These are phyloP conservation scores for Eupeodes luniger DNA, from an alignment of 2,888 invertebrate species.

Conservation along the genomic window DNA sequence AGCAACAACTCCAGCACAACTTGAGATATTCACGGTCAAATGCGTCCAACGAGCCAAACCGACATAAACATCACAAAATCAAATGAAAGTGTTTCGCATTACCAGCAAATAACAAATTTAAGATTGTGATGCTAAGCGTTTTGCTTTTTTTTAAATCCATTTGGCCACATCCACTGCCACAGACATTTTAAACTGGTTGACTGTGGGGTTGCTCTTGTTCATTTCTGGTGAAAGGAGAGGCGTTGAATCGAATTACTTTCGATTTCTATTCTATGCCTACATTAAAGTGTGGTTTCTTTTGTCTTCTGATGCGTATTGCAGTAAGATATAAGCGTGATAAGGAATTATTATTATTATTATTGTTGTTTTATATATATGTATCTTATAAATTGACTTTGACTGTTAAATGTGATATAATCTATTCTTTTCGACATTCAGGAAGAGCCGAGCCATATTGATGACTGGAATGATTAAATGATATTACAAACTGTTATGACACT, in stretches of 20 bases:
- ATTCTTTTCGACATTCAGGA: constrained; percentile 33
- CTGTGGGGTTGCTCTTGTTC: constrained; percentile 30
- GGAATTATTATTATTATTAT: constrained; percentile 13
- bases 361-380: neutral
- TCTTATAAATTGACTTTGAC: neutral
- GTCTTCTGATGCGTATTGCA: constrained; percentile 48
- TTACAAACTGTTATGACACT: constrained; percentile 41
- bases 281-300: constrained; percentile 43
- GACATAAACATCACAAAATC: constrained; percentile 45
- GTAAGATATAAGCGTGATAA: constrained; percentile 26
- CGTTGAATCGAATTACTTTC: constrained; percentile 57
- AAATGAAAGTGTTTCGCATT: constrained; percentile 73
- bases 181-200: constrained; percentile 46
- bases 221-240: constrained; percentile 66
- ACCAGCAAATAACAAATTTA: constrained; percentile 42
- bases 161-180: constrained; percentile 37
- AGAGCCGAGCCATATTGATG: neutral
- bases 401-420: constrained; percentile 44
- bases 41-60: constrained; percentile 63
- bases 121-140: constrained; percentile 19
- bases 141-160: neutral
- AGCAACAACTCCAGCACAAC: constrained; percentile 6
- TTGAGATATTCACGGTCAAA: constrained; percentile 71
- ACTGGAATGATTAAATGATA: constrained; percentile 20
- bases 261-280: constrained; percentile 52